A percentile compares a stretch with the other conserved stretches of the same genome.
Evolutionary conservation across 2,113 vertebrate genomes (phyloP).

Genomic region (Oryzias celebensis): DNA sequence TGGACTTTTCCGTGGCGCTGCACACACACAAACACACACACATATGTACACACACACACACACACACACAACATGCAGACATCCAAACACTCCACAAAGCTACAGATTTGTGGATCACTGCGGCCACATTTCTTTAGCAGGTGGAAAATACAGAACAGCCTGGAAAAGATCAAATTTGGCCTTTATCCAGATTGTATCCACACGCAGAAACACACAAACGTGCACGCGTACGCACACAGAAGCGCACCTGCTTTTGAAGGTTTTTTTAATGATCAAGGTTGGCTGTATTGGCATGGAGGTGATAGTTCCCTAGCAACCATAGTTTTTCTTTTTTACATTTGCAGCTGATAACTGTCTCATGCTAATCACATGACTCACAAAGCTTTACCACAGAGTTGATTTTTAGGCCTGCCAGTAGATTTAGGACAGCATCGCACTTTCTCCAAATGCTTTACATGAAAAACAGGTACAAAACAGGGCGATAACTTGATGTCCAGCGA

Average conservation of each 20-base stretch:
- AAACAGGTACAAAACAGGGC: too few species aligned
- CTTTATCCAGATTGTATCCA: slow-evolving; percentile 24
- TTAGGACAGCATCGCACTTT: too few species aligned
- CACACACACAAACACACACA: slow-evolving; percentile 2
- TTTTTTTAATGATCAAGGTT: not conserved
- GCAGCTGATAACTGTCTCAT: too few species aligned
- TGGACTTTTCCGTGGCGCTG: slow-evolving; percentile 1
- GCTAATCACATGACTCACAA: too few species aligned
- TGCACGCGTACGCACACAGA: not conserved
- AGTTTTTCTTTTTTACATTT: too few species aligned
- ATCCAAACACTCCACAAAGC: slow-evolving; percentile 26
- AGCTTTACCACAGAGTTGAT: too few species aligned
- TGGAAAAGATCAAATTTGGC: slow-evolving; percentile 20
- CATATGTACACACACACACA: not conserved
- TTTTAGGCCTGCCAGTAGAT: too few species aligned
- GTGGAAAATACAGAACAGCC: slow-evolving; percentile 41
- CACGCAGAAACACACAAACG: not conserved
- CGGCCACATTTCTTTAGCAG: slow-evolving; percentile 31
- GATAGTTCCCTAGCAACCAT: too few species aligned
- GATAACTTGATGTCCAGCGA: too few species aligned
- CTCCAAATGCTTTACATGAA: too few species aligned
- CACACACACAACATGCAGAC: slow-evolving; percentile 3
- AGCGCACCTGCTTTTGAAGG: not conserved
- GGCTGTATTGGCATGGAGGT: too few species aligned
- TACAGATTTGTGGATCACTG: slow-evolving; percentile 28